Evolutionary conservation across 1,140 invertebrate species (phyloP).

Genomic region (Anadara kagoshimensis): DNA sequence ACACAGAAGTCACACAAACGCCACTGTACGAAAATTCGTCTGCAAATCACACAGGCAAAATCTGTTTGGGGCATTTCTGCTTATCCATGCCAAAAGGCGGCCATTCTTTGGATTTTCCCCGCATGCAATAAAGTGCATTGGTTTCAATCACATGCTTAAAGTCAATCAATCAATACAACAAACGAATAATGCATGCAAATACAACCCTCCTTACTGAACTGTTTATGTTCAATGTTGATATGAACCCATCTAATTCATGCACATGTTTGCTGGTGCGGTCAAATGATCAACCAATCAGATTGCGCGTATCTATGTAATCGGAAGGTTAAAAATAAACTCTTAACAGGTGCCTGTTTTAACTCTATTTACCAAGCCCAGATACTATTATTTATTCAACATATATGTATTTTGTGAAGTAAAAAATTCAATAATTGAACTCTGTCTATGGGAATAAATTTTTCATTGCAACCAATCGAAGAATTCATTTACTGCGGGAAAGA

Average conservation of each 20-base stretch:
- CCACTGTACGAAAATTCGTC: too few species aligned
- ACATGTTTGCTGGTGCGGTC: constrained; percentile 34
- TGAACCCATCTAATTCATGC: constrained; percentile 37
- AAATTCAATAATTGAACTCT: too few species aligned
- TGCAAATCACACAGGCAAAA: not conserved
- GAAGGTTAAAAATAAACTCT: constrained; percentile 1
- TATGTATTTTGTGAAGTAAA: constrained; percentile 1
- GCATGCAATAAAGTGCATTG: constrained; percentile 22
- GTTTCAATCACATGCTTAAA: constrained; percentile 26
- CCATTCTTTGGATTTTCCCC: not conserved
- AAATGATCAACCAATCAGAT: constrained; percentile 44
- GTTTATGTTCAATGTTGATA: constrained; percentile 29
- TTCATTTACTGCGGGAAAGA: constrained; percentile 49
- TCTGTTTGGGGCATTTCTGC: not conserved
- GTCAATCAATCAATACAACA: constrained; percentile 25
- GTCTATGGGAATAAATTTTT: constrained; percentile 11
- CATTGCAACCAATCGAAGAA: constrained; percentile 2
- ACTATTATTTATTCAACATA: constrained; percentile 10
- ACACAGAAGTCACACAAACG: too few species aligned
- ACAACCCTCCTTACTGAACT: constrained; percentile 18
- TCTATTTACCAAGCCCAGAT: not conserved
- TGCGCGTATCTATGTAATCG: too few species aligned
- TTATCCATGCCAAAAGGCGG: constrained; percentile 12
- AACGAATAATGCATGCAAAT: constrained; percentile 34
- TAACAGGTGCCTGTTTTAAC: constrained; percentile 11